Conservation (phyloP, 2,797 vertebrate species). For the Mionectes olivaceus region DNA sequence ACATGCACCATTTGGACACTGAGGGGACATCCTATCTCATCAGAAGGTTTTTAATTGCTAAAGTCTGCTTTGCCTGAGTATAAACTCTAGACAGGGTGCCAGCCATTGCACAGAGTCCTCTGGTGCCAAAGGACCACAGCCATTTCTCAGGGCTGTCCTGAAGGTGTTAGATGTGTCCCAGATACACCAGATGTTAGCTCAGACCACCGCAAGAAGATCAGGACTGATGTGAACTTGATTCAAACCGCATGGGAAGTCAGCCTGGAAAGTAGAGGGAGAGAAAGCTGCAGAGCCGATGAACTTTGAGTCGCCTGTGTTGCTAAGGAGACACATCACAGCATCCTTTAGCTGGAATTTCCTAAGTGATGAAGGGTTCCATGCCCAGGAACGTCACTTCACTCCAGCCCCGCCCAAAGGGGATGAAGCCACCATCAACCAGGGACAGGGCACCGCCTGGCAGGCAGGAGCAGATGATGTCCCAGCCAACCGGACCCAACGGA, state of each 20-base stretch:
- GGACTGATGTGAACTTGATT: neutral
- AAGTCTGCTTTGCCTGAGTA: neutral
- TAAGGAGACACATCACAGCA: neutral
- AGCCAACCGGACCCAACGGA: neutral
- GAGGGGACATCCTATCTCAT: neutral
- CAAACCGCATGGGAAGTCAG: neutral
- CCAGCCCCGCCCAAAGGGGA: neutral
- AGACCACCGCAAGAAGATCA: neutral
- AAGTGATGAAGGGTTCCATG: neutral
- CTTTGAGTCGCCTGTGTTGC: slow-evolving; percentile 12
- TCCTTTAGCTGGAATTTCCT: neutral
- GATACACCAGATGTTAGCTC: neutral
- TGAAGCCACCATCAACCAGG: neutral
- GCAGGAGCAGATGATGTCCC: neutral
- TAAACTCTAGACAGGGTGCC: neutral
- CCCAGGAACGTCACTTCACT: neutral
- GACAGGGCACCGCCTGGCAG: neutral
- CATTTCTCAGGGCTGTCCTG: neutral
- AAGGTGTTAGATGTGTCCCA: neutral
- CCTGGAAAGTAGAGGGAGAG: neutral
- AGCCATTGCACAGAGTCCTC: neutral
- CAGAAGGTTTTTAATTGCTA: neutral
- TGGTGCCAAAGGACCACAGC: neutral
- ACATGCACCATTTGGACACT: neutral
- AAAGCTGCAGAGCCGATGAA: neutral